These are phyloP conservation scores for Gortyna flavago DNA, from an alignment of 2,888 invertebrate species.

Conservation along the genomic window DNA sequence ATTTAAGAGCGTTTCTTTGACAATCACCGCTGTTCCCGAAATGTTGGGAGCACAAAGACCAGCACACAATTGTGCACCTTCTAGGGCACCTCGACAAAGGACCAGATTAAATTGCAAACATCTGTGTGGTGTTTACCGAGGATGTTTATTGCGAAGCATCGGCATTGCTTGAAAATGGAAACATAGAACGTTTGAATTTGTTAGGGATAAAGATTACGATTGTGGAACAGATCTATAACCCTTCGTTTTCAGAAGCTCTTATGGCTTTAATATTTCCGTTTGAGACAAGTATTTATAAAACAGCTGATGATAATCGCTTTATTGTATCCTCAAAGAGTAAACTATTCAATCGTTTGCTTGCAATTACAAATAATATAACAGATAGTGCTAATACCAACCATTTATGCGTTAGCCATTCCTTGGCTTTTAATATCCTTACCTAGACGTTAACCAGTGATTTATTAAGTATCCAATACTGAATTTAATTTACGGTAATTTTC, in stretches of 20 bases:
- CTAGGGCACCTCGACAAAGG: conserved; percentile 52
- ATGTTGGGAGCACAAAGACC: conserved; percentile 45
- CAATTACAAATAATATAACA: conserved; percentile 27
- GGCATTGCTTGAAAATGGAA: conserved; percentile 26
- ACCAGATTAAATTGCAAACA: conserved; percentile 58
- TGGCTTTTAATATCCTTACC: conserved; percentile 29
- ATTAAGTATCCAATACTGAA: conserved; percentile 43
- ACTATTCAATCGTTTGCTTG: conserved; percentile 19
- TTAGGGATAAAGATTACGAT: conserved; percentile 40
- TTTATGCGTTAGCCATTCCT: conserved; percentile 33
- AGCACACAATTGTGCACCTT: conserved; percentile 53
- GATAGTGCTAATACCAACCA: conserved; percentile 6
- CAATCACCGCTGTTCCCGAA: conserved; percentile 52
- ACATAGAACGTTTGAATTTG: conserved; percentile 10
- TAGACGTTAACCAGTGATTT: conserved; percentile 40
- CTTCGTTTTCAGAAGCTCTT: conserved; percentile 35
- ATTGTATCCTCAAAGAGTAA: conserved; percentile 7
- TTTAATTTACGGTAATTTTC: conserved; percentile 54
- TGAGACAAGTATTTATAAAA: conserved; percentile 6
- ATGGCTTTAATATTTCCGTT: conserved; percentile 52
- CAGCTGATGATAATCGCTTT: background rate
- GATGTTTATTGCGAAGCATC: conserved; percentile 45
- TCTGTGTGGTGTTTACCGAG: conserved; percentile 19
- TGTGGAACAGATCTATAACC: conserved; percentile 17
- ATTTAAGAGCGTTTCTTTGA: conserved; percentile 55